These are phyloP conservation scores for Spodoptera picta DNA, from an alignment of 2,888 invertebrate genomes.

Conservation along the genomic window DNA sequence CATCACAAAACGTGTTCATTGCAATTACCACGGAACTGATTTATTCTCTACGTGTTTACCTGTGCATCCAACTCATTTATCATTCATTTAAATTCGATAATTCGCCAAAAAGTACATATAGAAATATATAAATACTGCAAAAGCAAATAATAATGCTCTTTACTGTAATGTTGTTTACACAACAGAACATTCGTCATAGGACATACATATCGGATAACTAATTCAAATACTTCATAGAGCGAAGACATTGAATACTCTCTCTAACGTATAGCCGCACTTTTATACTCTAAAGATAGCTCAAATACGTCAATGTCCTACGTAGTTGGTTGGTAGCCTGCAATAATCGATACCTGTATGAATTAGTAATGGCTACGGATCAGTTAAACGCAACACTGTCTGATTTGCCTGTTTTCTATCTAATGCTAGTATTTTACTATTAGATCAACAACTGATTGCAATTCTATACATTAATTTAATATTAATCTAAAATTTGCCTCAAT, in stretches of 20 bases:
- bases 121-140: not conserved
- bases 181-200: constrained; percentile 14
- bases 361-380: constrained; percentile 30
- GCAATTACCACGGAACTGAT: no score
- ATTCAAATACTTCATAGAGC: constrained; percentile 14
- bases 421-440: constrained; percentile 12
- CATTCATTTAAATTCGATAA: no score
- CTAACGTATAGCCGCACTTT: constrained; percentile 12
- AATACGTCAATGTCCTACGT: constrained; percentile 34
- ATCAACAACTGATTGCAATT: constrained; percentile 13
- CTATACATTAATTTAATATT: no score
- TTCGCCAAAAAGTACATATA: no score
- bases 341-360: constrained; percentile 48
- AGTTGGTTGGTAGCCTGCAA: constrained; percentile 26
- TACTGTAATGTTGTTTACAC: constrained; percentile 18
- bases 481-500: no score
- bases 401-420: constrained; percentile 17
- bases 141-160: not conserved
- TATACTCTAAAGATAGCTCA: constrained; percentile 19
- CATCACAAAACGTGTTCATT: not conserved
- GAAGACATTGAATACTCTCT: constrained; percentile 10
- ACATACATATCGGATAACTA: not conserved
- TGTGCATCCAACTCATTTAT: no score
- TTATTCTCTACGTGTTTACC: no score
- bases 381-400: constrained; percentile 3